These are phyloP conservation scores for Orthonyx spaldingii DNA, from an alignment of 2,113 vertebrate species.

Conservation along the genomic window DNA sequence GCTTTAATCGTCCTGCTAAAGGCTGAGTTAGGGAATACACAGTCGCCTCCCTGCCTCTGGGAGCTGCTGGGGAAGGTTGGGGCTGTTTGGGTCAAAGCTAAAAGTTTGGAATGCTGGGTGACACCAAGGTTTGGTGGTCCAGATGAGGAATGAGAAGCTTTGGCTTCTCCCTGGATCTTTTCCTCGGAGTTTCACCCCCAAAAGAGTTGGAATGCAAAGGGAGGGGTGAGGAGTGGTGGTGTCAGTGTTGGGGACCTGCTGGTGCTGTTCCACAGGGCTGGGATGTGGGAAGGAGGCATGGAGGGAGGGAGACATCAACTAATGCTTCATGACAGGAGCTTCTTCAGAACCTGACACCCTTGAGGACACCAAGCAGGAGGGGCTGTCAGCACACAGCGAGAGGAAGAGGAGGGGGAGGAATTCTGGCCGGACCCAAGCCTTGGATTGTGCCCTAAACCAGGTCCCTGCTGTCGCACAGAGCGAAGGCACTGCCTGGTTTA, in stretches of 20 bases:
- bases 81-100: background rate
- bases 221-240: background rate
- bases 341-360: background rate
- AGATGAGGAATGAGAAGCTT: background rate
- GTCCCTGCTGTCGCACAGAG: background rate
- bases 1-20: background rate
- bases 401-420: background rate
- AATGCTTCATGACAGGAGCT: background rate
- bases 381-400: background rate
- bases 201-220: background rate
- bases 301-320: background rate
- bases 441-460: background rate
- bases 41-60: background rate
- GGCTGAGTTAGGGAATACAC: background rate
- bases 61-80: background rate
- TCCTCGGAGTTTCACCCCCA: background rate
- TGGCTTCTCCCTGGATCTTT: background rate
- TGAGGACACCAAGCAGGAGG: rapidly evolving
- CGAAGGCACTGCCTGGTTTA: background rate
- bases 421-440: background rate
- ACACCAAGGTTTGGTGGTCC: slow-evolving; percentile 8
- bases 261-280: background rate
- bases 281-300: background rate
- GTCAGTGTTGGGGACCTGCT: background rate
- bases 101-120: background rate